These are phyloP conservation scores for Parambassis ranga DNA, from an alignment of 2,797 vertebrate genomes.

Conservation along the genomic window DNA sequence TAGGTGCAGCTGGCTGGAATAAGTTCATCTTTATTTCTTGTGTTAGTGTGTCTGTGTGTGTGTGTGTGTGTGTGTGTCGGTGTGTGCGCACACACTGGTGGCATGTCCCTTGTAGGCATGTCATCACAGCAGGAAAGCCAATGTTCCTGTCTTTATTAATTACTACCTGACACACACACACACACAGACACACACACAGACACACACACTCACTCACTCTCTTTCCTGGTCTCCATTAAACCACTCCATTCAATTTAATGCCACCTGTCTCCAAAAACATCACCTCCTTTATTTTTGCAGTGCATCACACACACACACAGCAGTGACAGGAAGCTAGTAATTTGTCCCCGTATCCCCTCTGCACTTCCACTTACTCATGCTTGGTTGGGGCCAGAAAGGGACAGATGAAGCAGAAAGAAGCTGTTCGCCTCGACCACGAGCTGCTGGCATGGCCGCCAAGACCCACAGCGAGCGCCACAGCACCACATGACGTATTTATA, in stretches of 20 bases:
- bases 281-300: not conserved
- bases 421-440: conserved; percentile 5
- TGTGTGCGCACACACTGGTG: conserved; percentile 24
- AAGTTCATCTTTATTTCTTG: conserved; percentile 26
- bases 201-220: conserved; percentile 19
- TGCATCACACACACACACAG: not conserved
- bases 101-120: conserved; percentile 44
- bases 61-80: conserved; percentile 12
- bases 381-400: conserved; percentile 46
- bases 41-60: conserved; percentile 8
- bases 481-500: not conserved
- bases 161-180: conserved; percentile 66
- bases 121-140: conserved; percentile 58
- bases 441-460: conserved; percentile 28
- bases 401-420: conserved; percentile 55
- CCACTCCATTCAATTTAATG: conserved; percentile 17
- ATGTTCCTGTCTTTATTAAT: conserved; percentile 76
- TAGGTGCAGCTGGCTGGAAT: conserved; percentile 16
- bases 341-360: conserved; percentile 50
- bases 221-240: conserved; percentile 20
- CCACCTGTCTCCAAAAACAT: conserved; percentile 18
- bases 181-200: conserved; percentile 4
- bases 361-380: conserved; percentile 52
- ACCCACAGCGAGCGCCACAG: not conserved
- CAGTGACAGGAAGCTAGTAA: conserved; percentile 30